Base-by-base conservation (phyloP, 2,888 invertebrate species). In the Nezara viridula region DNA sequence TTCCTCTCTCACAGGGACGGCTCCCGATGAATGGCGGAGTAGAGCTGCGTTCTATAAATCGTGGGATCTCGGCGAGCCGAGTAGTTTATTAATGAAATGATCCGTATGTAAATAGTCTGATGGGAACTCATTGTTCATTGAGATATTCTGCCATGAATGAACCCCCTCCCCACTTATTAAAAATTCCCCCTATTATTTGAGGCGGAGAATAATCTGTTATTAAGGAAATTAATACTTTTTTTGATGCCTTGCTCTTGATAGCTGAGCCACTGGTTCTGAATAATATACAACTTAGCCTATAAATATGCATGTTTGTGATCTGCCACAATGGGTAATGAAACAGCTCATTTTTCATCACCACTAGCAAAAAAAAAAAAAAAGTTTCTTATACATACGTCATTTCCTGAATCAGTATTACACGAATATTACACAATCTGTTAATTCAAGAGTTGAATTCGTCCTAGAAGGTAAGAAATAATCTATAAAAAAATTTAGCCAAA, bases 41-140 rank as follows among this genome's bases (percentile, higher is more conserved):
- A 86, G 40, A 55, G 50, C 86, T 37, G 86, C 86, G 10, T 50
- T 86, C 50, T 86, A 14, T 10, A 86, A 86, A 86, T 86, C 24
- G 86, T 86, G 86, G 86, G 86, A 86, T 86, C 86, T 86, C 44
- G 12, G 40, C 24, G 24, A 52, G 55, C 2, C 12, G 44, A 81
- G 81, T 47, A 81, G 81, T 40, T 40, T 52, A 86, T 86, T 86
- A 86, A 86, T 86, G 86, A 86, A 86, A 86, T 52, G 86, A 21
- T 52, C 14, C 86, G 21, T 86, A 86, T 86, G 86, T 60, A 60
- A 86, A 86, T 86, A 86, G 27, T 14, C 21, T 40, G 55, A 60
- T 86, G 86, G 86, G 86, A 86, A 86, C 86, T 37, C 86, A 86
- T 86, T 86, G 86, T 86, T 60, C 86, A 86, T 86, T 86, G 86